Percentiles rank a stretch among this genome's conserved stretches.
These are phyloP conservation scores for Pteropus rufus DNA, from an alignment of 2,797 vertebrate genomes.

Conservation along the genomic window DNA sequence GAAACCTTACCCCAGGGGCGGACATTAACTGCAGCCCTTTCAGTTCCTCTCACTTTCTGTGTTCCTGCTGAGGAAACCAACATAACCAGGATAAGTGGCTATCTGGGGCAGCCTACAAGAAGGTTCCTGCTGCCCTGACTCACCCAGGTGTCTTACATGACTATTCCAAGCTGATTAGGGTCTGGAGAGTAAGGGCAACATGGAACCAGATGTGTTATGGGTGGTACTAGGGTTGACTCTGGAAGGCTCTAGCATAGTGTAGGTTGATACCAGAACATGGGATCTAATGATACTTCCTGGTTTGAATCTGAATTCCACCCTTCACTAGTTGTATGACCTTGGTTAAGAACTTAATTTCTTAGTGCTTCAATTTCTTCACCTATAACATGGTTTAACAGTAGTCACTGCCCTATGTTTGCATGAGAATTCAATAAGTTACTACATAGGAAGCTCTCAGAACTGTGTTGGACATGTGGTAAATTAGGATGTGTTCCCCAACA, in stretches of 20 bases:
- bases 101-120: not conserved
- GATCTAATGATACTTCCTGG: not conserved
- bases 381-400: not conserved
- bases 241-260: not conserved
- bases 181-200: not conserved
- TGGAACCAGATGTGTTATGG: not conserved
- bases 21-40: not conserved
- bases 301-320: not conserved
- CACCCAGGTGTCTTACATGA: not conserved
- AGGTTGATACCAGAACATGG: not conserved
- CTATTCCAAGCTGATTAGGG: not conserved
- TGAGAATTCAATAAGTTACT: not conserved
- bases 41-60: not conserved
- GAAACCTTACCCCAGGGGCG: not conserved
- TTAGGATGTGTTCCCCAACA: not conserved
- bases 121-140: not conserved
- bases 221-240: not conserved
- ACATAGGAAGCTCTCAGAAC: not conserved
- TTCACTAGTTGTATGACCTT: not conserved
- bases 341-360: not conserved
- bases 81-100: fast-evolving
- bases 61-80: not conserved
- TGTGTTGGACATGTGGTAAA: too few relatives aligned
- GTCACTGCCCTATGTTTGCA: not conserved
- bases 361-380: not conserved